These are phyloP conservation scores for Leptobrachium ailaonicum DNA, from an alignment of 2,113 vertebrate species.

Conservation along the genomic window DNA sequence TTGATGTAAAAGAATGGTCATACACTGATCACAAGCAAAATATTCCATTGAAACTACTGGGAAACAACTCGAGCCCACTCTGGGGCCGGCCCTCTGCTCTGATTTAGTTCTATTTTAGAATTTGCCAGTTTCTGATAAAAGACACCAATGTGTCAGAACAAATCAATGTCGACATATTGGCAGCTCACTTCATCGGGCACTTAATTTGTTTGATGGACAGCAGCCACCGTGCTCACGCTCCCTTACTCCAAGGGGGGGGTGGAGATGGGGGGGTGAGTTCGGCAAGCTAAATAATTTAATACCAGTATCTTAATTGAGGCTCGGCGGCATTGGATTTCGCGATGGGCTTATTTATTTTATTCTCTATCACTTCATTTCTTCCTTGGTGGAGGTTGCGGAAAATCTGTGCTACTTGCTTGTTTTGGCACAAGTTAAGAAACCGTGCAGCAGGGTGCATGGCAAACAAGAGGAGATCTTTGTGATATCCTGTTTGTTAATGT, in stretches of 20 bases:
- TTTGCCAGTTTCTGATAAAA: no score
- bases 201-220: slow-evolving; percentile 6
- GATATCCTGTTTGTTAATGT: slow-evolving; percentile 31
- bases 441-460: slow-evolving; percentile 16
- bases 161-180: slow-evolving; percentile 12
- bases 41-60: no score
- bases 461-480: slow-evolving; percentile 7
- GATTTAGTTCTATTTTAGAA: no score
- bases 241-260: neutral
- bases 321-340: neutral
- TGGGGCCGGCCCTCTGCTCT: no score
- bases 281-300: neutral
- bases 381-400: slow-evolving; percentile 14
- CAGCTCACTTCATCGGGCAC: neutral
- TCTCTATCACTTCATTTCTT: slow-evolving; percentile 5
- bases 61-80: no score
- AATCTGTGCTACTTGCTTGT: slow-evolving; percentile 17
- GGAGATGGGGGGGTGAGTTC: neutral
- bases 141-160: slow-evolving; percentile 8
- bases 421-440: slow-evolving; percentile 3
- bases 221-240: neutral
- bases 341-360: neutral
- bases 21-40: no score
- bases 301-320: neutral
- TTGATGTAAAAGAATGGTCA: no score